phyloP scores from a whole-genome alignment of 2,113 vertebrate genomes.

The Lamprologus ornatipinnis region DNA sequence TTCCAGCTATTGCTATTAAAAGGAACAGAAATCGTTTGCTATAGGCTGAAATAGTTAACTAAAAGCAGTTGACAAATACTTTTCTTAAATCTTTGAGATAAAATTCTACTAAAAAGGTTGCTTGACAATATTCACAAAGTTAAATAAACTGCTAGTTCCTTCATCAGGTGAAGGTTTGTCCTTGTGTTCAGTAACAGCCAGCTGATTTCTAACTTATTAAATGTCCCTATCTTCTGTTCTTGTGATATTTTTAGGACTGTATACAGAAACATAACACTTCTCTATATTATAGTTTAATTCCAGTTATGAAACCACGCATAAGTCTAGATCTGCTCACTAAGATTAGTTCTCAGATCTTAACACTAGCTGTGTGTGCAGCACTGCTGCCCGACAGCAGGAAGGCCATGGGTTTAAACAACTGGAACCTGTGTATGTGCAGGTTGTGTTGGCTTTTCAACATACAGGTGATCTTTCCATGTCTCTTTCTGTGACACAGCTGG shows the following conservation, averaged over 20 bases:
- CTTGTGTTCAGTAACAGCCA: not conserved
- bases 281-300: not conserved
- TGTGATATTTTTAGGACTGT: not conserved
- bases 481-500: not conserved
- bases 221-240: not conserved
- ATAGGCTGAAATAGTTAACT: not conserved
- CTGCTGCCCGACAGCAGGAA: not conserved
- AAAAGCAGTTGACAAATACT: not conserved
- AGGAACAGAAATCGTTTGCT: not conserved
- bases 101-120: not conserved
- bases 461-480: not conserved
- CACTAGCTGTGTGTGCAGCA: not conserved
- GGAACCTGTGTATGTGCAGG: not conserved
- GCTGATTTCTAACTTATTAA: not conserved
- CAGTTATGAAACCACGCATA: rapidly evolving
- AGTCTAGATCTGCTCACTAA: not conserved
- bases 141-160: not conserved
- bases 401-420: rapidly evolving
- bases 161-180: not conserved
- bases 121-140: not conserved
- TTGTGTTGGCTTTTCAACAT: not conserved
- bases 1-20: not conserved
- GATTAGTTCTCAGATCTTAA: not conserved
- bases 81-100: not conserved
- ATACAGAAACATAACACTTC: not conserved